A percentile compares a stretch with the other conserved stretches of the same genome.
These are phyloP conservation scores for Lepidocyrtinus sp. DNA, from an alignment of 2,888 invertebrate genomes.

Conservation along the genomic window DNA sequence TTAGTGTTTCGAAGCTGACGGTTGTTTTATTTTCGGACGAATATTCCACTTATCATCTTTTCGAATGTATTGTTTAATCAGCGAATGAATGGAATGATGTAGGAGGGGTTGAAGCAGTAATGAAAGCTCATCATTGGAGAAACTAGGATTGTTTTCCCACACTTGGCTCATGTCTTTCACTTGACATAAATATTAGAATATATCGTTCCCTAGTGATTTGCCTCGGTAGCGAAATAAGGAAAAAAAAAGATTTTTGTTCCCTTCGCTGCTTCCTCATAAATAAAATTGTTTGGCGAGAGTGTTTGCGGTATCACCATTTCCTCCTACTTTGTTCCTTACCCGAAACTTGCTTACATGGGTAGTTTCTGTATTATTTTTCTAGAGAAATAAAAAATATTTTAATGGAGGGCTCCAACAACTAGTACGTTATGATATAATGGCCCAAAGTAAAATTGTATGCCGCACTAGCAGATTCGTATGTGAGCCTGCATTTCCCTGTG, in stretches of 20 bases:
- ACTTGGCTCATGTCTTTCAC: conserved; percentile 29
- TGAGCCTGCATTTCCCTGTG: too few species aligned
- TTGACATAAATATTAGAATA: conserved; percentile 50
- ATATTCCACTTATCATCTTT: conserved; percentile 8
- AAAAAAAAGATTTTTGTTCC: conserved; percentile 3
- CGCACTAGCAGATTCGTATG: not conserved
- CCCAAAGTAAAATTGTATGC: not conserved
- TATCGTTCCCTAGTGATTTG: conserved; percentile 20
- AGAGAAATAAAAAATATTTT: conserved; percentile 7
- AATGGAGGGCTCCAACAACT: not conserved
- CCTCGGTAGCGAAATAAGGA: not conserved
- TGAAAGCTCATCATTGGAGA: conserved; percentile 9
- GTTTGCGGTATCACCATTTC: conserved; percentile 1
- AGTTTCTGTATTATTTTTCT: not conserved
- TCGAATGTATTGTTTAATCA: conserved; percentile 6
- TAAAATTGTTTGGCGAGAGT: conserved; percentile 7
- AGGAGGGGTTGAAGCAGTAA: conserved; percentile 2
- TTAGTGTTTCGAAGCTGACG: too few species aligned
- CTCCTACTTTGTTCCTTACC: not conserved
- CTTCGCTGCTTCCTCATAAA: conserved; percentile 11
- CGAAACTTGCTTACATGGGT: not conserved
- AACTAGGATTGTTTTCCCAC: conserved; percentile 8
- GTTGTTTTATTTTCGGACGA: too few species aligned
- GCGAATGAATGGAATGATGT: not conserved
- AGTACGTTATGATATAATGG: conserved; percentile 5